Percentiles rank a stretch among this genome's conserved stretches.
Evolutionary conservation across 2,113 vertebrate species (phyloP).

Genomic region (Amia ocellicauda): DNA sequence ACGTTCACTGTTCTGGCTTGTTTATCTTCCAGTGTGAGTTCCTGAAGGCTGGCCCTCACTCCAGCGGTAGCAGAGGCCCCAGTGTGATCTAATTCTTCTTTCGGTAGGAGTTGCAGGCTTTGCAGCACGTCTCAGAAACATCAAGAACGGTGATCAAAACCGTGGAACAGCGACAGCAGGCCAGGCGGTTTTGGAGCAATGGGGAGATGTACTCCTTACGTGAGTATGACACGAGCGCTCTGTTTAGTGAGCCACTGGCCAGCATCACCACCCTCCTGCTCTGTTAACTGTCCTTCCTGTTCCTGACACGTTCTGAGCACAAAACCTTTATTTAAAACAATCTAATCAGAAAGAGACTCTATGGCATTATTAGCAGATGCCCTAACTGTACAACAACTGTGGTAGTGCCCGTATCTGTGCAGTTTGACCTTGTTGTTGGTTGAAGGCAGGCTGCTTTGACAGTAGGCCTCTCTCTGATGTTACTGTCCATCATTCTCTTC

Average conservation of each 20-base stretch:
- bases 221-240: slow-evolving; percentile 38
- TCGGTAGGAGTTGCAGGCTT: slow-evolving; percentile 66
- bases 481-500: no score
- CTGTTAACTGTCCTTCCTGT: neutral
- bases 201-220: slow-evolving; percentile 51
- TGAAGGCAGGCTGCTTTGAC: no score
- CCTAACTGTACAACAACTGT: neutral
- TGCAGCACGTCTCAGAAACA: slow-evolving; percentile 57
- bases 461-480: no score
- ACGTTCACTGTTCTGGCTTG: no score
- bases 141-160: slow-evolving; percentile 41
- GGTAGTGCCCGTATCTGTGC: neutral
- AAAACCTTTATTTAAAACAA: no score
- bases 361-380: neutral
- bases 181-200: slow-evolving; percentile 45
- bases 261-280: neutral
- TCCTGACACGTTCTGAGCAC: no score
- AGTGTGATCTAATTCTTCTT: no score
- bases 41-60: slow-evolving; percentile 26
- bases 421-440: neutral
- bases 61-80: slow-evolving; percentile 13
- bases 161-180: slow-evolving; percentile 44
- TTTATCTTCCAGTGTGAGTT: slow-evolving; percentile 55
- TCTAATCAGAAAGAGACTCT: no score
- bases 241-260: neutral